Base-by-base conservation (phyloP, 2,113 vertebrate species). In the Actinemys pallida region DNA sequence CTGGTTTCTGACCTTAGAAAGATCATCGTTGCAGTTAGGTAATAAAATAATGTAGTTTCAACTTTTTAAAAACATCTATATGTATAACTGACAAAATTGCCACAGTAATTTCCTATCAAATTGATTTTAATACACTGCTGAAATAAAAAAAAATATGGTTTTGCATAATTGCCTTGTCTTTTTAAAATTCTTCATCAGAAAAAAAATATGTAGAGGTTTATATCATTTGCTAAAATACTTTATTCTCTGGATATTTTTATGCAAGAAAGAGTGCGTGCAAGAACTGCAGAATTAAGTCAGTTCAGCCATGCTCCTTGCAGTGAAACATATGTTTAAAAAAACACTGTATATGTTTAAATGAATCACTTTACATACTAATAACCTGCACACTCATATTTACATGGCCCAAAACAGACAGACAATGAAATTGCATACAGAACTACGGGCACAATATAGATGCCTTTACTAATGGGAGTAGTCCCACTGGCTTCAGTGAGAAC, bases 231-330 rank as follows among this genome's bases (percentile, higher is more conserved):
- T 42, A 76, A 42, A 24, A 76, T 25, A 45, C 42, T 27, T 27
- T 76, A 76, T 45, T 45, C 11, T 45, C 42, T 76, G 24, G 72
- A 76, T 45, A 76, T 45, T 76, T 76, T 89, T 0, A 0, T 75
- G 5, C 20, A 80, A 76, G 59, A 0, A 1, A 53, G 12, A 39
- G 4, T 9, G 13, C 3, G 47, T 45, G 16, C 4, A 5, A 87
- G 53, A 25, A 35, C 47, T 52, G 31, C 6, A 86, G 54, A 86
- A 84, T 45, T 6, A 52, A 86, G 35, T 29, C 49, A 79, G 6
- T 11, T 20, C 8, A 82, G 4, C 5, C 1, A 22, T 79, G 10
- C 1, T 72, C 84, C 39, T 14, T 79, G 42, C 5, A 16, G 7
- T 53, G 87, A 78, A 83, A 69, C 35, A 82, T 35, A 47, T 14